phyloP scores from a whole-genome alignment of 2,888 invertebrate species.

The Strigamia transsilvanica region DNA sequence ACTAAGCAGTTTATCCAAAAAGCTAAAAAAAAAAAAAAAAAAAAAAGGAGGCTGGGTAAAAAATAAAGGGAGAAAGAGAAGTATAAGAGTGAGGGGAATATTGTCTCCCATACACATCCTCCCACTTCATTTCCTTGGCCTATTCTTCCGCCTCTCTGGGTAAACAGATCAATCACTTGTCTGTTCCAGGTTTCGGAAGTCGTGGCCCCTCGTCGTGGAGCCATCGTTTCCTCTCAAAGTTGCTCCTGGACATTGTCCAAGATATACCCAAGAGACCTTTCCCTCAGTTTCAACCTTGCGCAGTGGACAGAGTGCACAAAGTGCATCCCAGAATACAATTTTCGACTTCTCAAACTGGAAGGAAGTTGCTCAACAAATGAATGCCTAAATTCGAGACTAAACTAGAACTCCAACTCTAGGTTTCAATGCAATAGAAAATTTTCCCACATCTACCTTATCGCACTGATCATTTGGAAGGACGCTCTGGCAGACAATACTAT shows the following conservation, averaged over 20 bases:
- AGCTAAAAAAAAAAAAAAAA: background rate
- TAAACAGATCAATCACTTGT: conserved; percentile 54
- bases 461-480: conserved; percentile 28
- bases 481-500: conserved; percentile 10
- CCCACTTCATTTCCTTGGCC: conserved; percentile 38
- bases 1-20: background rate
- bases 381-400: background rate
- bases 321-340: conserved; percentile 26
- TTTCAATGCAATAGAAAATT: background rate
- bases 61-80: background rate
- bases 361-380: background rate
- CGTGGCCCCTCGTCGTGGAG: conserved; percentile 33
- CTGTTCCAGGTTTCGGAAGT: conserved; percentile 53
- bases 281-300: conserved; percentile 25
- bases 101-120: conserved; percentile 46
- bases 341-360: background rate
- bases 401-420: background rate
- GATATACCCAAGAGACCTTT: conserved; percentile 38
- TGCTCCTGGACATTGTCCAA: conserved; percentile 39
- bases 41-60: background rate
- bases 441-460: conserved; percentile 31
- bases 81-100: conserved; percentile 12
- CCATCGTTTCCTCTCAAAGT: conserved; percentile 33
- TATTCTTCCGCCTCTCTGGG: conserved; percentile 49
- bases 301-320: conserved; percentile 6